Evolutionary conservation across 2,888 invertebrate genomes (phyloP), one percentile per base, ranked within the genome.

Genomic region (Sclerodermus sp.): DNA sequence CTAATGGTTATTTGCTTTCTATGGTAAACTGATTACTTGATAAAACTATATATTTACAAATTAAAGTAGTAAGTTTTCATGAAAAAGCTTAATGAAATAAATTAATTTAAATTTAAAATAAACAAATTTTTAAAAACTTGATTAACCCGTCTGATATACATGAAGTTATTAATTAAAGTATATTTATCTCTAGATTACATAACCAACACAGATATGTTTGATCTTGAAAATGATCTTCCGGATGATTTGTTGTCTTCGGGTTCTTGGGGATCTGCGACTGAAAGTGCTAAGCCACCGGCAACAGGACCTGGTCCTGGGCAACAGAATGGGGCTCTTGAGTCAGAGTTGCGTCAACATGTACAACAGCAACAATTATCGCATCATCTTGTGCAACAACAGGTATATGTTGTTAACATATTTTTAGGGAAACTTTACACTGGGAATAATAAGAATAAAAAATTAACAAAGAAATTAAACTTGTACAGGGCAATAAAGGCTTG

Each of bases 201-300:
- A 79, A 88, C 90, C 64, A 90, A 89, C 82, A 86, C 87, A 78
- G 89, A 90, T 76, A 90, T 91, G 85, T 89, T 90, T 79, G 91
- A 91, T 81, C 84, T 94, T 79, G 94, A 94, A 80, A 92, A 93
- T 80, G 90, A 93, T 80, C 85, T 95, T 68, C 94, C 94, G 40
- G 93, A 94, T 81, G 94, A 94, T 80, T 82, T 95, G 63, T 89
- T 93, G 79, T 84, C 85, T 47, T 85, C 87, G 50, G 84, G 87
- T 62, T 86, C 87, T 66, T 91, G 91, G 90, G 86, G 87, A 55
- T 78, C 83, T 49, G 74, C 79, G 29, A 76, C 79, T 31, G 89
- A 89, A 53, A 82, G 85, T 50, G 85, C 85, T 55, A 91, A 90
- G 78, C 90, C 90, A 59, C 89, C 91, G 18, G 90, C 89, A 17